Evolutionary conservation across 2,113 vertebrate genomes (phyloP), one percentile per base, ranked within the genome.

Genomic region (Prionailurus bengalensis): DNA sequence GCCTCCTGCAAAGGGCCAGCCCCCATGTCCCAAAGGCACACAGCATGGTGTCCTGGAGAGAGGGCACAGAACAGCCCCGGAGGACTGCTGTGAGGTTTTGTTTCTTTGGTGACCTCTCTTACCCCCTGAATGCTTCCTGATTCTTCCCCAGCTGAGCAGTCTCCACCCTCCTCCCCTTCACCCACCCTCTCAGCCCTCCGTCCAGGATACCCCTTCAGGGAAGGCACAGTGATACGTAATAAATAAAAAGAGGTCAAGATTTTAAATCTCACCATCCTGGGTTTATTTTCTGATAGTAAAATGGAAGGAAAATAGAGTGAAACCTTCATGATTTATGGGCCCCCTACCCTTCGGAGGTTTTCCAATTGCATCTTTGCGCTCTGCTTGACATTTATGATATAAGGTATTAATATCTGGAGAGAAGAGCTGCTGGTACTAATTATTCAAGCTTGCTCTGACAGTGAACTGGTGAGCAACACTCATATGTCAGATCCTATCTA

Each of bases 201-300:
- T 89, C 93, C 61, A 53, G 48, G 66, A 16, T 31, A 51, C n/a
- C 82, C 55, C 82, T 94, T 85, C 66, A 94, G 65, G 83, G 53
- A 82, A 96, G 45, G 45, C 51, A n/a, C 2, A 2, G 10, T 45
- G 36, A 79, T 93, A 23, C 73, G 51, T 73, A 88, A 94, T 97
- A 95, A 95, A 87, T 85, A 94, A 97, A 66, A 82, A 73, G 65
- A 94, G 76, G 88, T 74, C 65, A 91, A 42, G 94, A 89, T 89
- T 93, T 92, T 91, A 94, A 96, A 96, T 94, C 53, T 79, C 76
- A 84, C 65, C 53, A 70, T 31, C 31, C 48, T 80, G 45, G 76
- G 84, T 96, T 98, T 98, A 97, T 92, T 97, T 95, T 96, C 95
- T 85, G 65, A 78, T 92, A 85, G 82, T 97, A 96, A 98, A 98